These are phyloP conservation scores for Otocyon megalotis DNA, from an alignment of 2,113 vertebrate species.

Conservation along the genomic window DNA sequence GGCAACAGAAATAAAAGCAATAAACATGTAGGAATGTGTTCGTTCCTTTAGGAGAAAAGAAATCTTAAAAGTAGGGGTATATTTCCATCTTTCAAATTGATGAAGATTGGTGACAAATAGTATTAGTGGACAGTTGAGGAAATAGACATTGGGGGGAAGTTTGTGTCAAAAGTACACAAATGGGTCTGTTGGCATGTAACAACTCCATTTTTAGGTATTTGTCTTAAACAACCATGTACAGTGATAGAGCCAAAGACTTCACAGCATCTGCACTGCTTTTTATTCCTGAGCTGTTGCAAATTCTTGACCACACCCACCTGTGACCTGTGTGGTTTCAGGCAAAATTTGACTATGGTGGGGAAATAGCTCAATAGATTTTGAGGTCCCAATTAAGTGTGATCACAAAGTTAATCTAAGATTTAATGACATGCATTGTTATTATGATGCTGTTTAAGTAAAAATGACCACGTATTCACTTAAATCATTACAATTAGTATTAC, in stretches of 20 bases:
- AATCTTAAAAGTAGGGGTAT: neutral
- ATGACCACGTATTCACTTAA: neutral
- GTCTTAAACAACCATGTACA: neutral
- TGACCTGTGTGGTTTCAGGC: neutral
- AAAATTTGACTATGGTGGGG: neutral
- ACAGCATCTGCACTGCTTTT: neutral
- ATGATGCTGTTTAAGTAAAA: neutral
- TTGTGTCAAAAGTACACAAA: neutral
- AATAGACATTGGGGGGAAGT: neutral
- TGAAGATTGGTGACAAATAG: neutral
- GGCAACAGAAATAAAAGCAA: neutral
- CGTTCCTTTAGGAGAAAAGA: neutral
- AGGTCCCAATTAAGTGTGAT: neutral
- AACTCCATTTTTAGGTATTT: neutral
- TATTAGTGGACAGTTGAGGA: neutral
- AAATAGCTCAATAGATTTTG: neutral
- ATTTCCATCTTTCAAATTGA: neutral
- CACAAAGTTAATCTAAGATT: neutral
- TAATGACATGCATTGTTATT: neutral
- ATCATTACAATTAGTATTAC: neutral
- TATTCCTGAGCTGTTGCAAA: neutral
- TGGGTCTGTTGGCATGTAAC: neutral
- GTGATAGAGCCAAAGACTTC: neutral
- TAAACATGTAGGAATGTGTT: neutral
- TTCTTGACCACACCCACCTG: neutral